A percentile compares a stretch with the other conserved stretches of the same genome.
Conservation (phyloP, 2,797 vertebrate genomes). For the Moxostoma hubbsi region DNA sequence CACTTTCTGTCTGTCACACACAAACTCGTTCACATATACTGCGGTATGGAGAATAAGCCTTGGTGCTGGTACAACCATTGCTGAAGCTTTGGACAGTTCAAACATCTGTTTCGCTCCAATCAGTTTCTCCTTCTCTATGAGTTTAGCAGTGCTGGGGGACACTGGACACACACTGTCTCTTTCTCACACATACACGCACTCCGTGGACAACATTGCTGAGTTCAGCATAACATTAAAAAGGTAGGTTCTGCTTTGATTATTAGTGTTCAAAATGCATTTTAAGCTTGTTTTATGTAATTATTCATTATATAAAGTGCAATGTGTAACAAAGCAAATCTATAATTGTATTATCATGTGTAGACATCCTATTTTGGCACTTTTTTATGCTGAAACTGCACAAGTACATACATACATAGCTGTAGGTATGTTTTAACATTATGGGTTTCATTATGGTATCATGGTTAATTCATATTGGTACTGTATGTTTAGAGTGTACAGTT, state of each 20-base stretch:
- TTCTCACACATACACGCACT: background rate
- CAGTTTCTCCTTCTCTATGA: background rate
- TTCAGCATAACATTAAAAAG: background rate
- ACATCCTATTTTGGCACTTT: background rate
- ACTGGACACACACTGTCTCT: background rate
- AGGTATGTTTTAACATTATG: too few relatives aligned
- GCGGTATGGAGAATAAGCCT: background rate
- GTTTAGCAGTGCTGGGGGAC: background rate
- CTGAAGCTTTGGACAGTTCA: conserved; percentile 7
- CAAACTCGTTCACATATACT: conserved; percentile 1
- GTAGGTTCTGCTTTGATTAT: conserved; percentile 10
- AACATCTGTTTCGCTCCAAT: conserved; percentile 14
- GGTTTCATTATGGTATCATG: background rate
- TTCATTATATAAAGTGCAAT: background rate
- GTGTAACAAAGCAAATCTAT: background rate
- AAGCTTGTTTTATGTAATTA: background rate
- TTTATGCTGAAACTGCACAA: background rate
- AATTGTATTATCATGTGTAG: background rate
- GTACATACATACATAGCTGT: background rate
- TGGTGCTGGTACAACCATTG: conserved; percentile 6
- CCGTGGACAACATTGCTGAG: background rate
- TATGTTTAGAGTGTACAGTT: background rate
- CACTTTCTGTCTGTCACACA: background rate
- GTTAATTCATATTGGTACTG: background rate
- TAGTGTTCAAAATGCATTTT: background rate